Evolutionary conservation across 2,888 invertebrate species (phyloP).

Genomic region (Cheilosia scutellata): DNA sequence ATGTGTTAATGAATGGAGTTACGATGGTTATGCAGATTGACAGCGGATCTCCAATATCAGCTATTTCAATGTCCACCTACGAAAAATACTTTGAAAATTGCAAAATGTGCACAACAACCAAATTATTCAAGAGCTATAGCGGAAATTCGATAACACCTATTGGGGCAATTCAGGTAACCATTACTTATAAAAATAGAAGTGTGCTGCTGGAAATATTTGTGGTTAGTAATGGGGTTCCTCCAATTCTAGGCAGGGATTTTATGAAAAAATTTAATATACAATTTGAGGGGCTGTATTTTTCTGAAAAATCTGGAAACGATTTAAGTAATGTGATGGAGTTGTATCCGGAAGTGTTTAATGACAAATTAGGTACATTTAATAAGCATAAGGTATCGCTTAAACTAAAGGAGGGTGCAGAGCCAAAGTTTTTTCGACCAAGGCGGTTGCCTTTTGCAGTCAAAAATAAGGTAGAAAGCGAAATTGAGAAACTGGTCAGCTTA

Average conservation of each 20-base stretch:
- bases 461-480: no score
- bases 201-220: slow-evolving; percentile 8
- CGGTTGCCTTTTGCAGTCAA: no score
- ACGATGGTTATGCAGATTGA: neutral
- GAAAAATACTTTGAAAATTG: neutral
- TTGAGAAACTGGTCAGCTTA: no score
- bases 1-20: slow-evolving; percentile 1
- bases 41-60: neutral
- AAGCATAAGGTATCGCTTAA: no score
- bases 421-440: no score
- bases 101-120: neutral
- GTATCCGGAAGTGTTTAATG: no score
- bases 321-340: no score
- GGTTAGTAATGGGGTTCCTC: slow-evolving; percentile 15
- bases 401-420: no score
- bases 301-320: no score
- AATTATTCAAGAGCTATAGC: slow-evolving; percentile 13
- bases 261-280: slow-evolving; percentile 10
- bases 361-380: no score
- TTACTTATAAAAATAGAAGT: slow-evolving; percentile 6
- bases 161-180: slow-evolving; percentile 1
- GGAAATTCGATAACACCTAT: slow-evolving; percentile 7
- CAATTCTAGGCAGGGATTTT: slow-evolving; percentile 6
- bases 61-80: neutral
- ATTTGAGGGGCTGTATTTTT: no score